Conservation (phyloP, 1,140 invertebrate genomes). For the Apis laboriosa region DNA sequence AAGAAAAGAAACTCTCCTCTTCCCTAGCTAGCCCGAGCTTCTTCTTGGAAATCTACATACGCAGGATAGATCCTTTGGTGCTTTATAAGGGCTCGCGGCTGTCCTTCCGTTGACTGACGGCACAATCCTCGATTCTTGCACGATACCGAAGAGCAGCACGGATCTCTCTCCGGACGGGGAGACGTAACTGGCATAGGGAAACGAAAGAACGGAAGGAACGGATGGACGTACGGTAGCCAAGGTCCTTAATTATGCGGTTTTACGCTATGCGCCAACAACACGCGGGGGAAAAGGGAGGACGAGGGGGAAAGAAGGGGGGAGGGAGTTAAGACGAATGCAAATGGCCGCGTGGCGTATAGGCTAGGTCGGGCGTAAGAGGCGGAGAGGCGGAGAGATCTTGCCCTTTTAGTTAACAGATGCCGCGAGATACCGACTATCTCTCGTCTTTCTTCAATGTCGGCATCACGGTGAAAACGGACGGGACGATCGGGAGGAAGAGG, state of each 20-base stretch:
- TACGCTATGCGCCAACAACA: constrained; percentile 59
- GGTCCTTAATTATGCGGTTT: constrained; percentile 78
- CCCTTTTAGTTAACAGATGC: constrained; percentile 78
- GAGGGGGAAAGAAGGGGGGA: constrained; percentile 23
- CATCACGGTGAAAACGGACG: constrained; percentile 40
- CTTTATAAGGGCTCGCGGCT: constrained; percentile 68
- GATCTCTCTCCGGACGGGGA: constrained; percentile 54
- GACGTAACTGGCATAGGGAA: constrained; percentile 60
- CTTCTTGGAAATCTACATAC: constrained; percentile 67
- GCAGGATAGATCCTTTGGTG: constrained; percentile 60
- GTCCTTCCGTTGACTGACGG: constrained; percentile 73
- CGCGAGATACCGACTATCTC: constrained; percentile 70
- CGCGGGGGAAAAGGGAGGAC: constrained; percentile 28
- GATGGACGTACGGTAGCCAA: constrained; percentile 54
- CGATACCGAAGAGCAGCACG: constrained; percentile 62
- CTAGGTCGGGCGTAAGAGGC: constrained; percentile 42
- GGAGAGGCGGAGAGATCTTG: constrained; percentile 65
- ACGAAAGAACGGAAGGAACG: constrained; percentile 47
- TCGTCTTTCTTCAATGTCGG: constrained; percentile 16
- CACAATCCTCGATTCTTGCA: constrained; percentile 75
- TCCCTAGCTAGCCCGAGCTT: constrained; percentile 28
- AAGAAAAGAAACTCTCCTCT: not conserved
- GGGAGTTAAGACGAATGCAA: constrained; percentile 69
- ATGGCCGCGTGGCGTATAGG: constrained; percentile 62
- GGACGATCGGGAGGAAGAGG: constrained; percentile 14